These are phyloP conservation scores for Coptodon bakossiorum DNA, from an alignment of 2,113 vertebrate genomes.

Conservation along the genomic window DNA sequence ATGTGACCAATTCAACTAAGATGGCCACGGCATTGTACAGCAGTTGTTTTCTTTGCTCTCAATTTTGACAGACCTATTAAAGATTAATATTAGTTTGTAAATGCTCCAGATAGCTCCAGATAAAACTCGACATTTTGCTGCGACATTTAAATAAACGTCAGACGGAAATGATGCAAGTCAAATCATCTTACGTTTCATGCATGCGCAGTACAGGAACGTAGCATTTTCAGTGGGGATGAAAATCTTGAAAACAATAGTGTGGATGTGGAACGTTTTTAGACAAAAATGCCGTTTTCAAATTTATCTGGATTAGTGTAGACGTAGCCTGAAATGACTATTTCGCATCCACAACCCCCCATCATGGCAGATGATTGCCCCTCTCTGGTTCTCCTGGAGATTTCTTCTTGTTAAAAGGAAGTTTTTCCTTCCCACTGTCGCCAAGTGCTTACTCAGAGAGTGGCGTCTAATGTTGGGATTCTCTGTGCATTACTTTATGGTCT, in stretches of 20 bases:
- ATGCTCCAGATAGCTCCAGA: not conserved
- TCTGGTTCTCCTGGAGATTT: not conserved
- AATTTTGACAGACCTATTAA: not conserved
- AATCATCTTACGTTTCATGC: not conserved
- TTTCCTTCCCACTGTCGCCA: not conserved
- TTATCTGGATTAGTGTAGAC: not conserved
- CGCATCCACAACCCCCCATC: fast-evolving
- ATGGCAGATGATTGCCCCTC: not conserved
- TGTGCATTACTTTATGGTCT: not conserved
- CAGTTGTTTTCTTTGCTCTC: not conserved
- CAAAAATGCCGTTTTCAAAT: not conserved
- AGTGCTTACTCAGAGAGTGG: not conserved
- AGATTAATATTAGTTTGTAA: not conserved
- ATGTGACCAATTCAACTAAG: not conserved
- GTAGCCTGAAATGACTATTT: not conserved
- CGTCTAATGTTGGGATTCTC: not conserved
- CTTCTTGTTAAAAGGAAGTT: not conserved
- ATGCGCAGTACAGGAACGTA: fast-evolving
- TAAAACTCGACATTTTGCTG: not conserved
- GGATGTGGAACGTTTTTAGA: fast-evolving
- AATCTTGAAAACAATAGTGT: not conserved
- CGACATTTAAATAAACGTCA: not conserved
- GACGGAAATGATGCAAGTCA: not conserved
- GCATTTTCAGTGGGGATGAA: fast-evolving
- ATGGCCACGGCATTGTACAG: not conserved